These are phyloP conservation scores for Cairina moschata DNA, from an alignment of 2,113 vertebrate genomes.

Conservation along the genomic window DNA sequence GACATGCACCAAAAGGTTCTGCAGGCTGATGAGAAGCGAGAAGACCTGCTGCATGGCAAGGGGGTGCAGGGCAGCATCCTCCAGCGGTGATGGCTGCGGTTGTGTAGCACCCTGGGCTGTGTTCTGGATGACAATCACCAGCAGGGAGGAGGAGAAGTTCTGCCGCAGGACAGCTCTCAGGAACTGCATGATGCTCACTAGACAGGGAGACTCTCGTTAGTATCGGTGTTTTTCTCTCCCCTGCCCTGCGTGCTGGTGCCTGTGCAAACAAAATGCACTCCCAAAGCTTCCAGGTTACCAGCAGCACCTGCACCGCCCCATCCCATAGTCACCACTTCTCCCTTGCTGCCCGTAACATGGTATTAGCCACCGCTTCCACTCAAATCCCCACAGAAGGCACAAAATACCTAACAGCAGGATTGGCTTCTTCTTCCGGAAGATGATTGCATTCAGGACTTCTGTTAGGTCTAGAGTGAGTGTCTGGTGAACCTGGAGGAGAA, in stretches of 20 bases:
- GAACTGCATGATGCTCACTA: conserved; percentile 86
- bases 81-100: conserved; percentile 35
- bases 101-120: conserved; percentile 10
- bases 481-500: conserved; percentile 82
- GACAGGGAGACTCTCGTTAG: conserved; percentile 21
- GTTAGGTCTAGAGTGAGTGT: conserved; percentile 83
- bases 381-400: neutral
- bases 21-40: conserved; percentile 82
- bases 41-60: conserved; percentile 77
- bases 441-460: conserved; percentile 79
- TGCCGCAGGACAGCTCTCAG: conserved; percentile 83
- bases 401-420: conserved; percentile 85
- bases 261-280: neutral
- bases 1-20: conserved; percentile 88
- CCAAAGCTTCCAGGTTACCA: neutral
- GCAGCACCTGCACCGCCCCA: neutral
- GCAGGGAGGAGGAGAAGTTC: conserved; percentile 80
- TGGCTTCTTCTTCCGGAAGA: conserved; percentile 81
- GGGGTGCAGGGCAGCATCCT: conserved; percentile 81
- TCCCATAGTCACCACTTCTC: neutral
- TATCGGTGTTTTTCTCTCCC: neutral
- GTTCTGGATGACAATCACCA: conserved; percentile 66
- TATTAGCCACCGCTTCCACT: neutral
- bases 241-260: neutral
- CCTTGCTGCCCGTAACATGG: neutral